Base-by-base conservation (phyloP, 2,888 invertebrate genomes). In the Crocallis elinguaria region DNA sequence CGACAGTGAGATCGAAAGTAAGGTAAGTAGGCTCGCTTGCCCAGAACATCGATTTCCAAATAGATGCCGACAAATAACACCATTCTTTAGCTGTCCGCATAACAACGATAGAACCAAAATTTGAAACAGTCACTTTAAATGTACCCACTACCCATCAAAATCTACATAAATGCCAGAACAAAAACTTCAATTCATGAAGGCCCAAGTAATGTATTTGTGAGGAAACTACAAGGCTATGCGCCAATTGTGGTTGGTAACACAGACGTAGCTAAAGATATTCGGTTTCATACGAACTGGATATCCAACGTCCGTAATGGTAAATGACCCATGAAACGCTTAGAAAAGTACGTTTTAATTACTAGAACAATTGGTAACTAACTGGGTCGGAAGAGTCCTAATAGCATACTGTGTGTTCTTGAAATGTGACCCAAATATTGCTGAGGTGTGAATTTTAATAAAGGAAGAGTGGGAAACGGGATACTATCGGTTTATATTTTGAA, bases 251-350 rank as follows among this genome's bases (percentile, higher is more conserved):
- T 33, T 54, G 36, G 51, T 49, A 49, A 51, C 30, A 21, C 42
- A 52, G 21, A 32, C 42, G 43, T 21, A 36, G 43, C 35, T 38
- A 49, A 46, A 48, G 51, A 42, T 59, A 55, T 57, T 42, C 38
- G 49, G 59, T 59, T 63, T 55, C 57, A 50, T 59, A 49, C 53
- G 50, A 43, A 38, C 46, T 49, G 38, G 41, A 57, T 57, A 49
- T 33, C 44, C 48, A 27, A 32, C 39, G 64, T 48, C 59, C 64
- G 59, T 53, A 54, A 60, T 61, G 46, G 39, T 49, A 56, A 64
- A 64, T 64, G 64, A 64, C 55, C 53, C 61, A 46, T 52, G 51
- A 56, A 56, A 62, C 52, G 43, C 36, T 17, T 29, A 50, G 42
- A 54, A 62, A 51, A 52, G 33, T 56, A 56, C 60, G 55, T 53